Evolutionary conservation across 2,888 invertebrate species (phyloP).

Genomic region (Lepidocyrtinus sp.): DNA sequence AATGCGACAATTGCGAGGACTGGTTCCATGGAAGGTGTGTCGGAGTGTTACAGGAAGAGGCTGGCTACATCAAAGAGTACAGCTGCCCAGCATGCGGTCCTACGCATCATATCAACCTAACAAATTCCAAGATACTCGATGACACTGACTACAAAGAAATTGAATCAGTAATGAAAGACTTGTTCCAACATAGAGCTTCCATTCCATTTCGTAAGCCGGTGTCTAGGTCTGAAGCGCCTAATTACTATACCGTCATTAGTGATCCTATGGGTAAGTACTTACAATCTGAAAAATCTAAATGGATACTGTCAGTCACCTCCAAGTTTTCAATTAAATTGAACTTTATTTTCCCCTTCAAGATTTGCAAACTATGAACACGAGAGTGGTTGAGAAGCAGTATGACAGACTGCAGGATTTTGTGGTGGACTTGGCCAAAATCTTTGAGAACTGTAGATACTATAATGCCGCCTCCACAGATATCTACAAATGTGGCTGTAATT

Average conservation of each 20-base stretch:
- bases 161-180: conserved; percentile 88
- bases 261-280: conserved; percentile 91
- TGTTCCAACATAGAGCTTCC: conserved; percentile 94
- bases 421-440: conserved; percentile 98
- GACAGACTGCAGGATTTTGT: conserved; percentile 94
- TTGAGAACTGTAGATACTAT: conserved; percentile 98
- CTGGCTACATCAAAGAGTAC: conserved; percentile 95
- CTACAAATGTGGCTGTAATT: conserved; percentile 94
- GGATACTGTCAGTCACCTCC: not conserved
- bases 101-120: conserved; percentile 89
- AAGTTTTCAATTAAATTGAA: not conserved
- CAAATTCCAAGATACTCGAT: conserved; percentile 89
- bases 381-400: conserved; percentile 87
- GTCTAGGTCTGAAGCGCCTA: conserved; percentile 95
- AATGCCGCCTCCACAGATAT: conserved; percentile 96
- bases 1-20: conserved; percentile 98
- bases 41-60: conserved; percentile 93
- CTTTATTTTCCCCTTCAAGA: conserved; percentile 78
- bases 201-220: conserved; percentile 99
- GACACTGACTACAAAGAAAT: conserved; percentile 86
- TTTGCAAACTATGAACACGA: conserved; percentile 91
- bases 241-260: conserved; percentile 96
- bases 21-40: conserved; percentile 99
- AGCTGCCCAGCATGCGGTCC: conserved; percentile 96
- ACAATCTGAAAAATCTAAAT: not conserved